phyloP scores from a whole-genome alignment of 1,140 invertebrate species.

The Lordiphosa clarofinis region DNA sequence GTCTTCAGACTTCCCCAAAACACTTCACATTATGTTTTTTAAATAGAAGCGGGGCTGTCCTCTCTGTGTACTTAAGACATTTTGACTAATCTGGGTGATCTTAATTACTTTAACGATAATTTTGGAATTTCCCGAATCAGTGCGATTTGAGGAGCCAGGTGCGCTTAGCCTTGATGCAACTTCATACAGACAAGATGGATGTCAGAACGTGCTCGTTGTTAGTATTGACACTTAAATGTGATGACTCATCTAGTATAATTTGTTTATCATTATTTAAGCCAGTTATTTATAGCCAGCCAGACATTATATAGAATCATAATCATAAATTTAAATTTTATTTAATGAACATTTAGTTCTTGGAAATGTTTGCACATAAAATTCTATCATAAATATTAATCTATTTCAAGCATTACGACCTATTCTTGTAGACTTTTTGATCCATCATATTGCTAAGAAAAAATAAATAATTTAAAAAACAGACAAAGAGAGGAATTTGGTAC shows the following conservation, averaged over 20 bases:
- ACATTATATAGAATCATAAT: slow-evolving; percentile 10
- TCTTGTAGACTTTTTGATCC: slow-evolving; percentile 36
- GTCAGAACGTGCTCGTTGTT: no score
- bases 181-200: no score
- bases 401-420: slow-evolving; percentile 20
- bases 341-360: slow-evolving; percentile 35
- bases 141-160: no score
- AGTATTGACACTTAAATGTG: no score
- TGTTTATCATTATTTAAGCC: slow-evolving; percentile 21
- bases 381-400: slow-evolving; percentile 37
- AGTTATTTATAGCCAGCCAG: slow-evolving; percentile 30
- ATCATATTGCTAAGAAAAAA: slow-evolving; percentile 2
- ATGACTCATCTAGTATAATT: slow-evolving; percentile 3
- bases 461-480: background rate
- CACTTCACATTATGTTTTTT: no score
- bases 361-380: slow-evolving; percentile 14
- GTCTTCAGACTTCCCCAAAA: no score
- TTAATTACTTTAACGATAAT: no score
- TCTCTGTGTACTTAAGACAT: no score
- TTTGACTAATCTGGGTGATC: no score
- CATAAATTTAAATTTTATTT: slow-evolving; percentile 41
- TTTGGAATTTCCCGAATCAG: no score
- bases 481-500: background rate
- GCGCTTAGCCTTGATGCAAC: no score
- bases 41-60: no score